Conservation (phyloP, 2,113 vertebrate species). For the Paradisaea rubra region DNA sequence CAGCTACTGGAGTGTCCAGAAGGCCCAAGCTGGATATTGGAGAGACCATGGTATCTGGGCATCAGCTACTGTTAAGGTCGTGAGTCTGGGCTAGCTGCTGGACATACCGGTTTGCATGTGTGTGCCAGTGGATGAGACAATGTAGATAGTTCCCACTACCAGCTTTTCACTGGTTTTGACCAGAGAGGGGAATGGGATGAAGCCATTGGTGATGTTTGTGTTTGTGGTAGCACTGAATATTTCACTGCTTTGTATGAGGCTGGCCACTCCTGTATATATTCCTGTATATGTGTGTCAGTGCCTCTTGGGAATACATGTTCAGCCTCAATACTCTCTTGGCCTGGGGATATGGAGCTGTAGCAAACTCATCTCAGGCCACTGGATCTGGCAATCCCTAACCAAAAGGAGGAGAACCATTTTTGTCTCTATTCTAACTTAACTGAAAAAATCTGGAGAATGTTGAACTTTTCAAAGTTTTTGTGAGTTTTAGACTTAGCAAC, state of each 20-base stretch:
- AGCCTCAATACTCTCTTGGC: background rate
- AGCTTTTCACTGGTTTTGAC: background rate
- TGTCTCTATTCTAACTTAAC: background rate
- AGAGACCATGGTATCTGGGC: background rate
- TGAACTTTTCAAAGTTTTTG: background rate
- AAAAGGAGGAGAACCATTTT: background rate
- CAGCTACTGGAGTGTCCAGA: background rate
- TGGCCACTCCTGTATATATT: rapidly evolving
- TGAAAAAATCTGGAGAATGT: background rate
- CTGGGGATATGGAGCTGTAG: background rate
- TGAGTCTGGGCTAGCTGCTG: background rate
- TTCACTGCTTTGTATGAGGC: background rate
- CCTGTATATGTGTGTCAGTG: background rate
- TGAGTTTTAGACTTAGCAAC: background rate
- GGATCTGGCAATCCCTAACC: background rate
- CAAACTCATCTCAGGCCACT: background rate
- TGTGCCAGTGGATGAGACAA: too few relatives aligned
- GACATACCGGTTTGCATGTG: background rate
- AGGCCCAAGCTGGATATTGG: background rate
- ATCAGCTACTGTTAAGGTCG: background rate
- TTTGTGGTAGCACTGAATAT: background rate
- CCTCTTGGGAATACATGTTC: background rate
- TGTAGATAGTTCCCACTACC: background rate
- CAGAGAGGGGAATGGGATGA: background rate
- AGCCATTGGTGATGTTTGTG: background rate